Evolutionary conservation across 2,888 invertebrate species (phyloP).

Genomic region (Drosophila rubida): DNA sequence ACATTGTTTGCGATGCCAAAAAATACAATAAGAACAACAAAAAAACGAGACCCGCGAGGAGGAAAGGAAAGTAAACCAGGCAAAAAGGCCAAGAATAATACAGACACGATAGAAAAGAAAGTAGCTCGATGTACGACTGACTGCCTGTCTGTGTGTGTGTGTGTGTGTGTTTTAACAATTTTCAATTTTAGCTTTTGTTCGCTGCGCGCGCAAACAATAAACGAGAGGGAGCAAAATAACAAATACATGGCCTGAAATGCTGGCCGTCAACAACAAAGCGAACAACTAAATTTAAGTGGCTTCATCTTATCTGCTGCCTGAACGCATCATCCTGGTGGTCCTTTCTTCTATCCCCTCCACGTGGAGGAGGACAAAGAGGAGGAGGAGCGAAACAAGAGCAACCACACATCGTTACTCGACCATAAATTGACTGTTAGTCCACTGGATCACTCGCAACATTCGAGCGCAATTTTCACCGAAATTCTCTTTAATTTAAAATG

Average conservation of each 20-base stretch:
- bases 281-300: conserved; percentile 77
- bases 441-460: conserved; percentile 58
- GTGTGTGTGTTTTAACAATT: conserved; percentile 74
- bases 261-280: conserved; percentile 38
- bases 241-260: conserved; percentile 50
- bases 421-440: conserved; percentile 61
- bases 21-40: conserved; percentile 18
- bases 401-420: conserved; percentile 19
- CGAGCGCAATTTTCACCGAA: conserved; percentile 37
- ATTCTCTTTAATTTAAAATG: conserved; percentile 57
- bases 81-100: conserved; percentile 72
- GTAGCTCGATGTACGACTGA: conserved; percentile 46
- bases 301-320: conserved; percentile 65
- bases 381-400: conserved; percentile 5
- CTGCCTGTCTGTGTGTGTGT: conserved; percentile 21
- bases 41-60: conserved; percentile 12
- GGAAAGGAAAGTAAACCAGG: conserved; percentile 70
- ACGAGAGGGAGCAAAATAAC: conserved; percentile 35
- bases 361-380: too few species aligned
- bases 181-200: conserved; percentile 79
- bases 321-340: conserved; percentile 55
- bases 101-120: conserved; percentile 56
- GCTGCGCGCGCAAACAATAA: conserved; percentile 55
- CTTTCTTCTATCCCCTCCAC: conserved; percentile 31
- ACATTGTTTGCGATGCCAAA: conserved; percentile 70